Conservation (phyloP, 1,140 invertebrate genomes). For the Globodera rostochiensis region DNA sequence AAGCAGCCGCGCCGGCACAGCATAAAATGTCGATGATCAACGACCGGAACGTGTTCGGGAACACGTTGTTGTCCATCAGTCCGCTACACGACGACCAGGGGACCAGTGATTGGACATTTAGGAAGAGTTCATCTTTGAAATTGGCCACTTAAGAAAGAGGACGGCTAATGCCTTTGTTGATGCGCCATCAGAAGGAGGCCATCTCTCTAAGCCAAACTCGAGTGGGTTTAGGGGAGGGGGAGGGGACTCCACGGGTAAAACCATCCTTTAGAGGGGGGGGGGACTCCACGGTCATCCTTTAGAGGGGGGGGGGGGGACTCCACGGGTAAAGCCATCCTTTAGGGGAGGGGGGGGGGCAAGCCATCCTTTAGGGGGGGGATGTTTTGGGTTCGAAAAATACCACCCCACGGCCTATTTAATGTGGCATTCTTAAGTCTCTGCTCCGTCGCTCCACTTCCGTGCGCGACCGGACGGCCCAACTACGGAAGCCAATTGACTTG, state of each 20-base stretch:
- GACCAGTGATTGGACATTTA: constrained; percentile 13
- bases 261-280: too few species aligned
- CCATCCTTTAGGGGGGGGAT: too few species aligned
- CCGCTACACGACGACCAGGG: constrained; percentile 59
- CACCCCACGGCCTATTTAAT: background rate
- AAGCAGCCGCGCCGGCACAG: constrained; percentile 22
- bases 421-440: background rate
- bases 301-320: too few species aligned
- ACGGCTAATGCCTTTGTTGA: constrained; percentile 42
- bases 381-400: too few species aligned
- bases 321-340: too few species aligned
- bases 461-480: constrained; percentile 17
- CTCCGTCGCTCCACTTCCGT: background rate
- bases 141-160: constrained; percentile 29
- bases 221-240: background rate
- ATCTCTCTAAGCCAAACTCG: constrained; percentile 12
- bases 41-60: constrained; percentile 57
- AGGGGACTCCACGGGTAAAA: too few species aligned
- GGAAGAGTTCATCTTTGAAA: background rate
- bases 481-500: constrained; percentile 81
- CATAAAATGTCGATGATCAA: constrained; percentile 44
- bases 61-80: constrained; percentile 57
- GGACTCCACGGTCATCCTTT: too few species aligned
- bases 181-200: constrained; percentile 30
- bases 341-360: too few species aligned